A percentile compares a stretch with the other conserved stretches of the same genome.
Evolutionary conservation across 2,113 vertebrate species (phyloP).

Genomic region (Plestiodon gilberti): DNA sequence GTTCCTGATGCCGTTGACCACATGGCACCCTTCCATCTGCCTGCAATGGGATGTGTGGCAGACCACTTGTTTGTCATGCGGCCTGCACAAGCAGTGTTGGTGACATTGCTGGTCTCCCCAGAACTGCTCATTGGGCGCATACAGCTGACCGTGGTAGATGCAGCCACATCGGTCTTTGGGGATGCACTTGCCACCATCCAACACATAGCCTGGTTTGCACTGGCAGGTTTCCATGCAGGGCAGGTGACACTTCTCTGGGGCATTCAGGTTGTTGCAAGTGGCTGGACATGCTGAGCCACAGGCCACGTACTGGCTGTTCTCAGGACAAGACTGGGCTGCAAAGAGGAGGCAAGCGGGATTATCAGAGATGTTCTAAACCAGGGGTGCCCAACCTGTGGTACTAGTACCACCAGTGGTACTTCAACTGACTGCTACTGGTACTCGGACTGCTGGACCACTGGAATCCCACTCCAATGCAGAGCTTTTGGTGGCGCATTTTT

Average conservation of each 20-base stretch:
- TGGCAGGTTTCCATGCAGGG: constrained; percentile 69
- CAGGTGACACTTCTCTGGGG: constrained; percentile 31
- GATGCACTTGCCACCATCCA: constrained; percentile 65
- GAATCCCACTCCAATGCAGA: no score
- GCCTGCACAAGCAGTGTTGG: constrained; percentile 62
- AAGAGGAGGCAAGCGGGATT: constrained; percentile 64
- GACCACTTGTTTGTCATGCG: constrained; percentile 49
- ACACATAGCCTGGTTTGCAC: constrained; percentile 69
- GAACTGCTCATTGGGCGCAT: constrained; percentile 66
- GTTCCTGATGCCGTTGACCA: constrained; percentile 52
- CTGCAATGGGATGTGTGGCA: constrained; percentile 64
- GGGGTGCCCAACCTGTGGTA: constrained; percentile 60
- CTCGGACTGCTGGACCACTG: no score
- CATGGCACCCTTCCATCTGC: constrained; percentile 56
- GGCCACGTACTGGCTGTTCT: constrained; percentile 71
- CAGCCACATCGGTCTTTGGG: constrained; percentile 68
- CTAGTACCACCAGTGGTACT: no score
- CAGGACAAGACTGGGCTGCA: constrained; percentile 70
- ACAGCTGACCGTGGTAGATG: constrained; percentile 71
- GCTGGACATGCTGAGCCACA: constrained; percentile 69
- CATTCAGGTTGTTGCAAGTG: constrained; percentile 65
- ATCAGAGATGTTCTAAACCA: constrained; percentile 31
- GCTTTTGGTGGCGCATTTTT: no score
- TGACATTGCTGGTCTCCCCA: constrained; percentile 69
- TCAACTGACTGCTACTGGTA: no score